Conservation (phyloP, 2,888 invertebrate genomes). For the Megalurothrips usitatus region DNA sequence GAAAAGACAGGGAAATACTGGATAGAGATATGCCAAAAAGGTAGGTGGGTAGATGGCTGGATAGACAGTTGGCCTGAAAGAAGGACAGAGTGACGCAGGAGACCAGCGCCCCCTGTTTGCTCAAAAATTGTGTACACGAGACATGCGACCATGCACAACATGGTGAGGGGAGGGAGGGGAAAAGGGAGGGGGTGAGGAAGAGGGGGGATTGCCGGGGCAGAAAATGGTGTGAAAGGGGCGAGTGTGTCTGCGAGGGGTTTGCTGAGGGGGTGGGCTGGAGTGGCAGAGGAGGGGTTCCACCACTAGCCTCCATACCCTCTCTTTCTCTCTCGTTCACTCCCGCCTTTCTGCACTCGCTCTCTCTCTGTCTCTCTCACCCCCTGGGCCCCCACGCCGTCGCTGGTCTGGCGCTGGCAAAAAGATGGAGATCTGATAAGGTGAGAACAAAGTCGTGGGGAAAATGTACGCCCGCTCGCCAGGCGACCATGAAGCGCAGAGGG, state of each 20-base stretch:
- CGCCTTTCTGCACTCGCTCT: too few species aligned
- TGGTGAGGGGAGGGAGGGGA: too few species aligned
- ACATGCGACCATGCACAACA: background rate
- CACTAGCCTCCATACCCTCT: too few species aligned
- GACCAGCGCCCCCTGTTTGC: background rate
- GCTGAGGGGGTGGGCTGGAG: background rate
- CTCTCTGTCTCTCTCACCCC: too few species aligned
- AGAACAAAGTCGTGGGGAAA: constrained; percentile 9
- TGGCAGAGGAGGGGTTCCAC: background rate
- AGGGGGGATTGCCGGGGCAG: background rate
- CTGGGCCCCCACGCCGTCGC: too few species aligned
- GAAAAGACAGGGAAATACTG: too few species aligned
- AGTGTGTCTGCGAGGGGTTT: background rate
- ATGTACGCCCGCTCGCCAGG: too few species aligned
- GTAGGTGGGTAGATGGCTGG: too few species aligned
- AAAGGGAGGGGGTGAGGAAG: too few species aligned
- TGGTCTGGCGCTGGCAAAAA: background rate
- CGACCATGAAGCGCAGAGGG: too few species aligned
- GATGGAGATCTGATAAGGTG: constrained; percentile 26
- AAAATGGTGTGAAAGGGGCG: constrained; percentile 11
- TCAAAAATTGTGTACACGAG: constrained; percentile 12
- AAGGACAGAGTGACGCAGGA: background rate
- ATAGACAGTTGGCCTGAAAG: background rate
- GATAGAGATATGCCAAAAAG: too few species aligned
- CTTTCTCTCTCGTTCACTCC: too few species aligned